phyloP scores from a whole-genome alignment of 2,113 vertebrate species.

The Menura novaehollandiae region DNA sequence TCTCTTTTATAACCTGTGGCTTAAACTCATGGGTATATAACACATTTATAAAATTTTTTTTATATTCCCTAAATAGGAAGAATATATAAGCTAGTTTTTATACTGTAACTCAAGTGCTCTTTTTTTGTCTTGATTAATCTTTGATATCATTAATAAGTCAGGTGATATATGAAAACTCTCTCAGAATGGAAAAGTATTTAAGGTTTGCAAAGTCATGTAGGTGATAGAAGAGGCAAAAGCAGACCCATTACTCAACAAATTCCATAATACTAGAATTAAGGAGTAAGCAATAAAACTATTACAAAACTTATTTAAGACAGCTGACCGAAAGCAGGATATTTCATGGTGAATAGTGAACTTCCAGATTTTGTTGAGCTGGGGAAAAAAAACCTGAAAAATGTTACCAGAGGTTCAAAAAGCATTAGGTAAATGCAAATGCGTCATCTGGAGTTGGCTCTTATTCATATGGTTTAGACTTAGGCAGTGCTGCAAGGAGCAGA shows the following conservation, averaged over 20 bases:
- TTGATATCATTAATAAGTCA: neutral
- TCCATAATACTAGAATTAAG: neutral
- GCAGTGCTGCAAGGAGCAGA: fast-evolving
- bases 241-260: neutral
- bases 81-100: neutral
- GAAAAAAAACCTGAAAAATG: neutral
- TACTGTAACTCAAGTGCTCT: neutral
- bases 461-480: neutral
- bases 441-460: neutral
- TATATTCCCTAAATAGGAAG: neutral
- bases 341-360: neutral
- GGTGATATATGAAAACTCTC: neutral
- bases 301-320: no score
- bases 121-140: neutral
- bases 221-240: neutral
- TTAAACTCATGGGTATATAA: neutral
- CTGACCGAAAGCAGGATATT: neutral
- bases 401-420: neutral
- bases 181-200: neutral
- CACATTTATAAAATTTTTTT: neutral
- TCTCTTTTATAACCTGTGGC: neutral
- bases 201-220: neutral
- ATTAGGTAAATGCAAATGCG: neutral
- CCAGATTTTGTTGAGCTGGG: neutral
- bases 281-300: neutral